Conservation (phyloP, 2,113 vertebrate genomes). For the Tupaia tana region DNA sequence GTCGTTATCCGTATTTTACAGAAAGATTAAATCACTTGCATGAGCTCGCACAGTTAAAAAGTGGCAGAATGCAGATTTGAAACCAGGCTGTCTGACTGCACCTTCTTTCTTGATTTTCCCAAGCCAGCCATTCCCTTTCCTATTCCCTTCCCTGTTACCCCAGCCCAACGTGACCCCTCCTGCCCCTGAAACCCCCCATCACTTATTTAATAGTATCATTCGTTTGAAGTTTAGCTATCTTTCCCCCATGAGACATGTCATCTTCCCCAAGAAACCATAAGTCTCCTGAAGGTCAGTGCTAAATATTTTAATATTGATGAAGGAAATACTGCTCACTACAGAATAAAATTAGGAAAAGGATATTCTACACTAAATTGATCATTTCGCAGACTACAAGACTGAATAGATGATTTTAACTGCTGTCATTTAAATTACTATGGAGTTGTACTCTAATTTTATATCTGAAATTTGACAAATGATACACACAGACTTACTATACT, state of each 20-base stretch:
- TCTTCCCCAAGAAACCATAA: not conserved
- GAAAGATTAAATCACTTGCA: not conserved
- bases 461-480: not conserved
- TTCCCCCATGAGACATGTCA: not conserved
- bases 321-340: not conserved
- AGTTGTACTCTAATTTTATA: slow-evolving; percentile 32
- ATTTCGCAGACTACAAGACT: not conserved
- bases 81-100: not conserved
- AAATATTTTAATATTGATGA: not conserved
- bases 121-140: not conserved
- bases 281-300: not conserved
- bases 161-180: not conserved
- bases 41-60: not conserved
- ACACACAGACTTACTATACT: not conserved
- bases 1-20: not conserved
- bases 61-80: not conserved
- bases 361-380: not conserved
- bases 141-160: not conserved
- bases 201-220: not conserved
- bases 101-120: not conserved
- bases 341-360: not conserved
- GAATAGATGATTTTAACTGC: slow-evolving; percentile 6
- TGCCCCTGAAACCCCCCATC: not conserved
- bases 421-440: not conserved
- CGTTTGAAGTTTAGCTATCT: not conserved